A percentile compares a stretch with the other conserved stretches of the same genome.
Evolutionary conservation across 2,888 invertebrate species (phyloP).

Genomic region (Periphyllus acericola): DNA sequence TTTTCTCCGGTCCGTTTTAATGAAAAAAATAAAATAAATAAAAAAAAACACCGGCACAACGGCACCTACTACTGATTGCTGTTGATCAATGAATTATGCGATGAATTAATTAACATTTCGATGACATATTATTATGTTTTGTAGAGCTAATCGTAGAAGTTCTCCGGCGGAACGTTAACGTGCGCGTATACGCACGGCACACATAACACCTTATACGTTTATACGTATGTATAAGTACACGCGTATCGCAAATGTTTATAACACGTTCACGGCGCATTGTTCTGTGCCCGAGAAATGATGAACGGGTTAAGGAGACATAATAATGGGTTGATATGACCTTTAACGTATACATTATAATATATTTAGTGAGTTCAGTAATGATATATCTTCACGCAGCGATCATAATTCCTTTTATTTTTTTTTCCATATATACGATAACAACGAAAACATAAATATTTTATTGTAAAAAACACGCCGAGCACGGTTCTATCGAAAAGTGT

Average conservation of each 20-base stretch:
- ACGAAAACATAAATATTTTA: too few species aligned
- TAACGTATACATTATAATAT: not conserved
- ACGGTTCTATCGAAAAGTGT: too few species aligned
- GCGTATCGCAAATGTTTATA: not conserved
- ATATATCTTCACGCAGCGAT: not conserved
- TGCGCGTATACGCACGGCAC: not conserved
- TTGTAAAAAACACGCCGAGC: too few species aligned
- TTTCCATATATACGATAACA: too few species aligned
- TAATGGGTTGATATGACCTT: slow-evolving; percentile 24
- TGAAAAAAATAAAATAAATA: too few species aligned
- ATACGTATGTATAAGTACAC: not conserved
- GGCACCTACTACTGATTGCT: too few species aligned
- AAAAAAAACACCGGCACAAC: too few species aligned
- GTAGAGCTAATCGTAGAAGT: not conserved
- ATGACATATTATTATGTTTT: too few species aligned
- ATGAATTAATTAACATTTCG: too few species aligned
- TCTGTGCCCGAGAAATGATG: not conserved
- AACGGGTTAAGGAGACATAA: not conserved
- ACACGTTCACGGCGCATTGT: not conserved
- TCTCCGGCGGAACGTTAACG: not conserved
- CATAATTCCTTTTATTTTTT: not conserved
- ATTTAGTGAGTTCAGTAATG: not conserved
- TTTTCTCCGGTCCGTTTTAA: too few species aligned
- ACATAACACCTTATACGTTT: too few species aligned
- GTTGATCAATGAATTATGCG: too few species aligned